Evolutionary conservation across 2,797 vertebrate genomes (phyloP), one percentile per base, ranked within the genome.

Genomic region (Phrynocephalus guinanensis): DNA sequence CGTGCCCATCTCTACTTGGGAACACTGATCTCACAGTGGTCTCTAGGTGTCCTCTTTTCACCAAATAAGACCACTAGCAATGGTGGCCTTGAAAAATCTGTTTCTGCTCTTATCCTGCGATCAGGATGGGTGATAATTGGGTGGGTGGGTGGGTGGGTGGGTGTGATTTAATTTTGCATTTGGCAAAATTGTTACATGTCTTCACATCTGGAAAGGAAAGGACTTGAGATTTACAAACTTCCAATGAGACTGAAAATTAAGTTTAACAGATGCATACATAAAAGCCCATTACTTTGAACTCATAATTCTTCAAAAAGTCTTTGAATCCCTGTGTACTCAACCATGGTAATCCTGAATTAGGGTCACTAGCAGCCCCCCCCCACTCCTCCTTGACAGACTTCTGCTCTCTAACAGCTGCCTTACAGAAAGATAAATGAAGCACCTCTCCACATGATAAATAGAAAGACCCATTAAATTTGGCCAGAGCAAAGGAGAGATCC

Each of bases 1-100:
- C n/a, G n/a, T n/a, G n/a, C n/a, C n/a, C n/a, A n/a, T n/a, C n/a
- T n/a, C n/a, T 3, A 3, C 10, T 3, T 30, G 6, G 67, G 38
- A 70, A 60, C 38, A 11, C 44, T 38, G n/a, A n/a, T n/a, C 56
- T 56, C 48, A 50, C 68, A 2, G 11, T 8, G 3, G n/a, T 78
- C 89, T 28, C 86, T 87, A 87, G 86, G 66, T 82, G 89, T 77
- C 89, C 38, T 30, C 72, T 80, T 90, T 11, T 52, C 60, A 28
- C 63, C 52, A 85, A 22, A 60, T 52, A 85, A 81, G 52, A n/a
- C 1, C 22, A 11, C 28, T 30, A 24, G 0, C 60, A 33, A 68
- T 33, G 0, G 13, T 16, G 52, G 15, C 11, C 60, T 52, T 50
- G 66, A 52, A 20, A 44, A 50, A n/a, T 1, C 44, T n/a, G 71